A percentile compares a stretch with the other conserved stretches of the same genome.
Conservation (phyloP, 2,888 invertebrate genomes). For the Monoplex corrugatus region DNA sequence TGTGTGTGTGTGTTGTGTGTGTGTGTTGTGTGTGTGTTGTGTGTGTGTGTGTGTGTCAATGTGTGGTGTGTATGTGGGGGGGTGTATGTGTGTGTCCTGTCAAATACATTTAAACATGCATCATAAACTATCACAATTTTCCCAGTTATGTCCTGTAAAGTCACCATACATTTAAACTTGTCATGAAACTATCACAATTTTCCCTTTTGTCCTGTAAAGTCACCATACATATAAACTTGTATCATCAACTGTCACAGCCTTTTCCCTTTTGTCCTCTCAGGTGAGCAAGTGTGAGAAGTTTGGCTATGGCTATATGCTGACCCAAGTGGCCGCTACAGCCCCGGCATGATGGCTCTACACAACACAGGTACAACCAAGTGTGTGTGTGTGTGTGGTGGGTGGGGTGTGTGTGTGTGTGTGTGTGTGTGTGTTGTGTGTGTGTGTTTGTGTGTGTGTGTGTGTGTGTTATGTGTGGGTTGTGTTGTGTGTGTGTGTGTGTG, state of each 20-base stretch:
- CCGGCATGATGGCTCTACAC: conserved; percentile 77
- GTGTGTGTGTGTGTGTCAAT: no score
- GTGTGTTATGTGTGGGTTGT: not conserved
- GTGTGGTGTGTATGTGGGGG: no score
- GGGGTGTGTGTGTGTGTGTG: not conserved
- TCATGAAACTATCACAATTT: no score
- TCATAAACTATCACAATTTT: no score
- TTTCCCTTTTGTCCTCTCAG: conserved; percentile 57
- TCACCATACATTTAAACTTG: no score
- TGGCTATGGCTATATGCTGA: conserved; percentile 81
- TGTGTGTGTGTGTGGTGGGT: not conserved
- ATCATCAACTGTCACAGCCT: not conserved
- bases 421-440: not conserved
- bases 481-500: not conserved
- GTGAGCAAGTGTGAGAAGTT: conserved; percentile 82
- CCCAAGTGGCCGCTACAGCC: conserved; percentile 80
- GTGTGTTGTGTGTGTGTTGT: no score
- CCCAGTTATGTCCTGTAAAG: no score
- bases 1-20: no score
- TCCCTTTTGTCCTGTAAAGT: not conserved
- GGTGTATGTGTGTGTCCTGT: no score
- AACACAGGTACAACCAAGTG: conserved; percentile 72
- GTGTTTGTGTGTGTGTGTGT: conserved; percentile 16
- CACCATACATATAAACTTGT: conserved; percentile 15
- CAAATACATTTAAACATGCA: no score